Evolutionary conservation across 2,797 vertebrate genomes (phyloP).

Genomic region (Myotis myotis): DNA sequence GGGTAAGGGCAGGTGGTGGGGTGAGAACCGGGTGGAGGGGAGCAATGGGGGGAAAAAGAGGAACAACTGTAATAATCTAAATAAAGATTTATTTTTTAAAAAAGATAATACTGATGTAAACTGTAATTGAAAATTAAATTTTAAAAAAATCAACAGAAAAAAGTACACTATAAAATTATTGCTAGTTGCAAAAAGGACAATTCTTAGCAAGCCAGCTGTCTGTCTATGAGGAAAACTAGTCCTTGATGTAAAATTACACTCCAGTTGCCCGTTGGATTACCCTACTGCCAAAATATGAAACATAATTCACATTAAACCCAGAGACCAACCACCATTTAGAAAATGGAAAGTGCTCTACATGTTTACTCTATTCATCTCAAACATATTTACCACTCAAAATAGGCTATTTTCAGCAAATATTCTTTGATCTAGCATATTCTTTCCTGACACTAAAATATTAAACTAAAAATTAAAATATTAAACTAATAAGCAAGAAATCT

Average conservation of each 20-base stretch:
- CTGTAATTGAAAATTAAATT: not conserved
- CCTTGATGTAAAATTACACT: slow-evolving; percentile 52
- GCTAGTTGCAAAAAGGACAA: not conserved
- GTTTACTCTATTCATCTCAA: slow-evolving; percentile 25
- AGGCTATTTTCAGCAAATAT: slow-evolving; percentile 54
- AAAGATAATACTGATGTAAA: not conserved
- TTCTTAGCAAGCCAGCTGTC: slow-evolving; percentile 56
- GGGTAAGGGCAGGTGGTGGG: too few species aligned
- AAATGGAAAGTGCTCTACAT: not conserved
- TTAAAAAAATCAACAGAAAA: slow-evolving; percentile 48
- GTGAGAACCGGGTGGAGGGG: too few species aligned
- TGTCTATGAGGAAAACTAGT: slow-evolving; percentile 49
- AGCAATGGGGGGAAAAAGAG: too few species aligned
- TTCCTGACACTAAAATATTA: slow-evolving; percentile 47
- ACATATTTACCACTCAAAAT: not conserved
- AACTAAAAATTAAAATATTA: slow-evolving; percentile 38
- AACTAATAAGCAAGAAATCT: slow-evolving; percentile 31
- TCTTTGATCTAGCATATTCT: slow-evolving; percentile 38
- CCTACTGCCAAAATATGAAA: slow-evolving; percentile 14
- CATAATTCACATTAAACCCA: slow-evolving; percentile 68
- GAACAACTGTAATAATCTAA: too few species aligned
- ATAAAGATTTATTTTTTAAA: too few species aligned
- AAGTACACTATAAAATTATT: slow-evolving; percentile 42
- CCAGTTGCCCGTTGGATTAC: slow-evolving; percentile 35
- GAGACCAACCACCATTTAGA: slow-evolving; percentile 28